Evolutionary conservation across 1,140 invertebrate genomes (phyloP), one percentile per base, ranked within the genome.

Genomic region (Pissodes strobi): DNA sequence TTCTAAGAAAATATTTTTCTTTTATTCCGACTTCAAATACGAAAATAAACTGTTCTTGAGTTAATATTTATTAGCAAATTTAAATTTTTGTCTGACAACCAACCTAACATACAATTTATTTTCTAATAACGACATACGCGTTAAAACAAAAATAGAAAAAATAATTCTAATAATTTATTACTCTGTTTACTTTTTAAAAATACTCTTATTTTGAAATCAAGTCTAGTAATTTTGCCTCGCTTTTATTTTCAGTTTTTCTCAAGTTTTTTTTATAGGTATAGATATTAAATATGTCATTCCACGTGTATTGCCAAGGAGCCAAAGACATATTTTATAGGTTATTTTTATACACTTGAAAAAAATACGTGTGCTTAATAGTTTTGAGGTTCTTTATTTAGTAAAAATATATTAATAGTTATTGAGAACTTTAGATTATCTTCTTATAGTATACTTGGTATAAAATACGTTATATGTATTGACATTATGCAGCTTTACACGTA

Each of bases 111-210:
- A 27, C 8, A 52, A 52, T 12, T 25, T 52, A 25, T 30, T 52
- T 52, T 17, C n/a, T 52, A 18, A 34, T 46, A 52, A 38, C 55
- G 55, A 57, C 39, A 57, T 23, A 22, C 30, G 53, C 19, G 8
- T 34, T 37, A 39, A 56, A 56, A 39, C 22, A 57, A 43, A 57
- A 57, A 57, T 57, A 57, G 55, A 57, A 57, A 57, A 57, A 57
- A 25, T 57, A 57, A 57, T 57, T 57, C 38, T 43, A 19, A 10
- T 57, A 57, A 57, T 57, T 57, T 57, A 57, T 57, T 39, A 39
- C 13, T 27, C 0, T 57, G 55, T 57, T 57, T 57, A 57, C 55
- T 43, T 57, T 57, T 43, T 57, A 23, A 8, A 27, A 25, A 30
- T 43, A 8, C 8, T 18, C 37, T 12, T 39, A 23, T 37, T 55